Percentiles rank a stretch among this genome's conserved stretches.
Evolutionary conservation across 53 echinoderm and acorn worm species (phyloP).

Genomic region (Zoroaster sp.): DNA sequence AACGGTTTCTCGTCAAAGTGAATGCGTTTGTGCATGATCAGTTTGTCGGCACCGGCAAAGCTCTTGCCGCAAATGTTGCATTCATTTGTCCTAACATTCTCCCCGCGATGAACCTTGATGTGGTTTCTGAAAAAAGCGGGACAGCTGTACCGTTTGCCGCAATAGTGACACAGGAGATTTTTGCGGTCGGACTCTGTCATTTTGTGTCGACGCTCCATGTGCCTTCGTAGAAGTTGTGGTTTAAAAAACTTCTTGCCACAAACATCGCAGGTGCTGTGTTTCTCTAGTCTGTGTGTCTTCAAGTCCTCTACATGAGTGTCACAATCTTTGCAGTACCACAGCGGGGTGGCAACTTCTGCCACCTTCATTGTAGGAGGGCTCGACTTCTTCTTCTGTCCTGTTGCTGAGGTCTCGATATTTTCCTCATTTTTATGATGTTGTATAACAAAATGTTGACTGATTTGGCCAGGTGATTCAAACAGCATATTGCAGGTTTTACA

Average conservation of each 20-base stretch:
- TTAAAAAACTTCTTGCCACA: background rate
- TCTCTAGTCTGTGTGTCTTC: background rate
- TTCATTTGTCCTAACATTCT: background rate
- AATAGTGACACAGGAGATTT: background rate
- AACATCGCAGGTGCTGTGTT: background rate
- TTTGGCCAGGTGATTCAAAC: background rate
- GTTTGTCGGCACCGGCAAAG: background rate
- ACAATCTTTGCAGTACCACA: background rate
- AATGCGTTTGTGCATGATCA: background rate
- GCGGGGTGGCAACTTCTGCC: background rate
- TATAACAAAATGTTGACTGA: background rate
- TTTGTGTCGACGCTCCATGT: background rate
- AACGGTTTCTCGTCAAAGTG: background rate
- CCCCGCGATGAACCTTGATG: background rate
- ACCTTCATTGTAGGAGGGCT: background rate
- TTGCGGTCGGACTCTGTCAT: background rate
- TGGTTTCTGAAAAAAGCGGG: background rate
- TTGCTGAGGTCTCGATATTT: too few relatives aligned
- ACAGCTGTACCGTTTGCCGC: background rate
- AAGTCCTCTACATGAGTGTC: background rate
- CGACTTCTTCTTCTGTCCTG: background rate
- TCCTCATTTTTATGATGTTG: too few relatives aligned
- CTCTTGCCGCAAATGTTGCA: background rate
- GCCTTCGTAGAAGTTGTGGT: background rate
- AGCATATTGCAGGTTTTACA: background rate